Base-by-base conservation (phyloP, 1,140 invertebrate species). In the Polyergus mexicanus region DNA sequence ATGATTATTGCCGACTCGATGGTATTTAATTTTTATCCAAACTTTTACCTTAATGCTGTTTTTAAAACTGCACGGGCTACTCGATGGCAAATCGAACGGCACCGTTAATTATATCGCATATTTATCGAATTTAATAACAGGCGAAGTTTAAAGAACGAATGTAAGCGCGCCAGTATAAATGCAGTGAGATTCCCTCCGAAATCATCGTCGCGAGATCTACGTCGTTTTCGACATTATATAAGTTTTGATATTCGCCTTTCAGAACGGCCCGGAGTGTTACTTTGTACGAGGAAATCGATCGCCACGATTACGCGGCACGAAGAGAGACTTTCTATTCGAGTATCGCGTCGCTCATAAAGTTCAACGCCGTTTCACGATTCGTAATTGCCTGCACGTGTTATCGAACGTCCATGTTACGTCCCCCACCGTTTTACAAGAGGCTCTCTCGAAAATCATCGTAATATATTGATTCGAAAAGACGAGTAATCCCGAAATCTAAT, bases 321-420 rank as follows among this genome's bases (percentile, higher is more conserved):
- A 86, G 71, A 81, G 80, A 51, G 72, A 91, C 89, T 91, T 91
- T 91, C 90, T 91, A 91, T 84, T 91, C 86, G 74, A 44, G 2
- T 63, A 65, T 62, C 32, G 35, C 35, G 69, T 51, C 13, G 72
- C 62, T 86, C 77, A 86, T 88, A 89, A 91, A 91, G 88, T 91
- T 91, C 90, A 88, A 51, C 72, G 76, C 54, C 83, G 87, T 87
- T 74, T 88, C 66, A 84, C 89, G 85, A 90, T 90, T 85, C 90
- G 88, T 76, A 71, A 80, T 89, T 86, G 60, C 72, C 13, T 16
- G 51, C 19, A 10, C 44, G 51, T 58, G n/a, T 28, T 51, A 75
- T 86, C 87, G 76, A 71, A 80, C 10, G 6, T 89, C 56, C 56
- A 56, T 69, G 51, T 81, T 71, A 81, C 65, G 74, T 80, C 60